These are phyloP conservation scores for Pachyrhynchus sulphureomaculatus DNA, from an alignment of 1,140 invertebrate species.

Conservation along the genomic window DNA sequence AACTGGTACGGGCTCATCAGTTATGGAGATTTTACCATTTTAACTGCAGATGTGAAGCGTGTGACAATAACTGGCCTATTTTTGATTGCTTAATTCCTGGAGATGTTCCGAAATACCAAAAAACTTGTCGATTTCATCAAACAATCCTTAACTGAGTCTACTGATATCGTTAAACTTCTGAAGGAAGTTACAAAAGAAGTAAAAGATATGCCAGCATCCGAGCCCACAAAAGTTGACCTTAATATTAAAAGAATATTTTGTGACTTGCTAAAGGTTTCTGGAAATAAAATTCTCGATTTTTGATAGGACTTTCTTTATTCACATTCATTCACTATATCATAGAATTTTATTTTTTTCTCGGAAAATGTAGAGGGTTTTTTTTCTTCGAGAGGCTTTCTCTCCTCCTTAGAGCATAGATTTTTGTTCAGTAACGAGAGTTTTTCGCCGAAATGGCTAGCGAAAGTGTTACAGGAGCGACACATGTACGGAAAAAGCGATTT, in stretches of 20 bases:
- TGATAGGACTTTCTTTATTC: neutral
- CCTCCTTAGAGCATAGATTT: too few species aligned
- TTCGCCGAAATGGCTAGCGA: too few species aligned
- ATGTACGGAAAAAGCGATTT: too few species aligned
- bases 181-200: constrained; percentile 8
- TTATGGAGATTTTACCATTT: constrained; percentile 78
- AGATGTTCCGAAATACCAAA: constrained; percentile 15
- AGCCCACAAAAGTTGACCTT: constrained; percentile 25
- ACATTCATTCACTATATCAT: too few species aligned
- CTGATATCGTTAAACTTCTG: neutral
- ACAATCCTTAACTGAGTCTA: neutral
- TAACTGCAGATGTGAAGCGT: constrained; percentile 78
- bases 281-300: constrained; percentile 28
- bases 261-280: constrained; percentile 16
- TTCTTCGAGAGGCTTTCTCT: too few species aligned
- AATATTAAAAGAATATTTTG: constrained; percentile 26
- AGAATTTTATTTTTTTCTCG: too few species aligned
- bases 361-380: too few species aligned
- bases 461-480: too few species aligned
- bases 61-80: constrained; percentile 70
- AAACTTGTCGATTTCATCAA: constrained; percentile 15
- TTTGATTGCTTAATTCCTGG: constrained; percentile 54
- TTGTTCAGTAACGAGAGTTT: too few species aligned
- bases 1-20: constrained; percentile 21
- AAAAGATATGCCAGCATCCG: constrained; percentile 1